Percentiles rank a stretch among this genome's conserved stretches.
Evolutionary conservation across 2,113 vertebrate species (phyloP).

Genomic region (Megaceryle maxima): DNA sequence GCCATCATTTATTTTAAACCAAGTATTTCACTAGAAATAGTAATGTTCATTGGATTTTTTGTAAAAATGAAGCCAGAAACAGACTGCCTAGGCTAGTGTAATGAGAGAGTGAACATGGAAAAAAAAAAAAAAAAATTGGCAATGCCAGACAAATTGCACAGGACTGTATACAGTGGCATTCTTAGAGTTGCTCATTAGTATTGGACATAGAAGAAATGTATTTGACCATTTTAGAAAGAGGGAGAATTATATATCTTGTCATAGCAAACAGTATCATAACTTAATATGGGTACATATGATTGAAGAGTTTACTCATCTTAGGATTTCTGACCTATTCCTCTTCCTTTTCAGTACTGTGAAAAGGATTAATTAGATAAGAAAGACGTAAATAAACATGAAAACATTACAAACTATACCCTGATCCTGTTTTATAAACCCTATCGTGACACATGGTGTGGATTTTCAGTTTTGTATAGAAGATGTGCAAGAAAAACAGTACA

Average conservation of each 20-base stretch:
- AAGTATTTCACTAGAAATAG: neutral
- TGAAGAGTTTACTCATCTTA: neutral
- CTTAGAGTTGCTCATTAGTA: neutral
- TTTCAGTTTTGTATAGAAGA: neutral
- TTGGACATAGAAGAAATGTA: neutral
- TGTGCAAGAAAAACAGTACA: neutral
- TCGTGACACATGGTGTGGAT: rapidly evolving
- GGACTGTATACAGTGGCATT: neutral
- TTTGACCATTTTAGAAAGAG: neutral
- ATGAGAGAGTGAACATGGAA: neutral
- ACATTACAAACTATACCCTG: neutral
- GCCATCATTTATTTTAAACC: neutral
- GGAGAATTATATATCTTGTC: neutral
- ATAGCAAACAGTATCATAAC: neutral
- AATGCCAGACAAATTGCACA: neutral
- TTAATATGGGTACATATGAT: neutral
- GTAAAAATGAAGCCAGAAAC: neutral
- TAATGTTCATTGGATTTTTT: neutral
- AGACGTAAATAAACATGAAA: neutral
- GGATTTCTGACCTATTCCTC: neutral
- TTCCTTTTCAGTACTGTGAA: neutral
- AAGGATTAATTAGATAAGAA: neutral
- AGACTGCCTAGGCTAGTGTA: neutral
- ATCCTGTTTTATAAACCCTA: neutral
- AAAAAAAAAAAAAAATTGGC: neutral